These are phyloP conservation scores for Phengaris arion DNA, from an alignment of 2,888 invertebrate species.

Conservation along the genomic window DNA sequence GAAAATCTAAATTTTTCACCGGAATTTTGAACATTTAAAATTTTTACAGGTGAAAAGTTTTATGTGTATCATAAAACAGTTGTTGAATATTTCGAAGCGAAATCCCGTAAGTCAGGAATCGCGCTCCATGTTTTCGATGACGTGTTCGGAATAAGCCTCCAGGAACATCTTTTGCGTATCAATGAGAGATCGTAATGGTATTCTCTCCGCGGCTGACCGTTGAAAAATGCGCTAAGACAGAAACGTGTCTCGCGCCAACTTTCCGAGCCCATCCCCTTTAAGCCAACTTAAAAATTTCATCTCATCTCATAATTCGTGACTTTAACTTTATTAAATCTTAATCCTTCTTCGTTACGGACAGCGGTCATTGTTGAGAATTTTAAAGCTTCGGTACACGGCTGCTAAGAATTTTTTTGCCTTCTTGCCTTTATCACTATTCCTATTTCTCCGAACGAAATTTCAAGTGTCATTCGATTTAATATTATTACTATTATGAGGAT, in stretches of 20 bases:
- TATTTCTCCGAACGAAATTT: not conserved
- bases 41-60: slow-evolving; percentile 6
- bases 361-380: slow-evolving; percentile 20
- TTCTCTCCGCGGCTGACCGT: slow-evolving; percentile 22
- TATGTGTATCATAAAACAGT: slow-evolving; percentile 35
- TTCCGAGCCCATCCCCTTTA: not conserved
- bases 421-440: not conserved
- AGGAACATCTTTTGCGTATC: slow-evolving; percentile 36
- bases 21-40: not conserved
- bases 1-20: not conserved
- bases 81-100: slow-evolving; percentile 42
- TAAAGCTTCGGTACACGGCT: not conserved
- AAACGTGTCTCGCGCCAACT: slow-evolving; percentile 16
- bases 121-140: slow-evolving; percentile 42
- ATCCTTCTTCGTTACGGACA: slow-evolving; percentile 6
- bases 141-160: slow-evolving; percentile 41
- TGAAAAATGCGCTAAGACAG: slow-evolving; percentile 26
- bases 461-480: not conserved
- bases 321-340: slow-evolving; percentile 26
- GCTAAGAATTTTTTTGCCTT: not conserved
- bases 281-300: slow-evolving; percentile 27
- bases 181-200: slow-evolving; percentile 36
- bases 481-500: slow-evolving; percentile 2
- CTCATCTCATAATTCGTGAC: slow-evolving; percentile 18
- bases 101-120: slow-evolving; percentile 39